Evolutionary conservation across 2,113 vertebrate species (phyloP).

Genomic region (Gnathonemus echidnorhynchus): DNA sequence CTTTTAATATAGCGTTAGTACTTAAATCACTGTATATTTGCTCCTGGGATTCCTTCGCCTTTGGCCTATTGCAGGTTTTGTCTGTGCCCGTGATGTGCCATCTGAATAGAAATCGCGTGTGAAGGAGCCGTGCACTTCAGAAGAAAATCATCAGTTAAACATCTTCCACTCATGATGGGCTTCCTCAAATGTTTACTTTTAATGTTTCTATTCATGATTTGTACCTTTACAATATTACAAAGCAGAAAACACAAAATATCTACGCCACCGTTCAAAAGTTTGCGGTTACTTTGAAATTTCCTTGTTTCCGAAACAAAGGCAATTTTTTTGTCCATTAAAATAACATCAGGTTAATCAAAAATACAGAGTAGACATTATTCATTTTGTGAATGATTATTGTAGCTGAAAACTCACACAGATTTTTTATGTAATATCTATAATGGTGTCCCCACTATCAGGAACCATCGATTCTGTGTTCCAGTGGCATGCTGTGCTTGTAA

Average conservation of each 20-base stretch:
- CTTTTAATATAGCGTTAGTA: background rate
- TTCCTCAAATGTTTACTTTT: background rate
- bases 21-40: background rate
- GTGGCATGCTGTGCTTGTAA: too few species aligned
- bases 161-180: background rate
- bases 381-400: background rate
- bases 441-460: background rate
- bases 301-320: background rate
- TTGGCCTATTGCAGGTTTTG: background rate
- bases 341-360: background rate
- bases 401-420: background rate
- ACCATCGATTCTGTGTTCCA: background rate
- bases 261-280: background rate
- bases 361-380: background rate
- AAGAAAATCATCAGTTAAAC: background rate
- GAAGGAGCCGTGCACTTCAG: background rate
- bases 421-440: background rate
- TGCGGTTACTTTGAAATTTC: background rate
- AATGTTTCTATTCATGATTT: background rate
- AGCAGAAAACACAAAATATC: background rate
- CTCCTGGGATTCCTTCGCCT: background rate
- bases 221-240: background rate
- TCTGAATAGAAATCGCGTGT: background rate
- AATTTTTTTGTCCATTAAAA: background rate
- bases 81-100: background rate